Evolutionary conservation across 2,888 invertebrate genomes (phyloP).

Genomic region (Chirona hameri): DNA sequence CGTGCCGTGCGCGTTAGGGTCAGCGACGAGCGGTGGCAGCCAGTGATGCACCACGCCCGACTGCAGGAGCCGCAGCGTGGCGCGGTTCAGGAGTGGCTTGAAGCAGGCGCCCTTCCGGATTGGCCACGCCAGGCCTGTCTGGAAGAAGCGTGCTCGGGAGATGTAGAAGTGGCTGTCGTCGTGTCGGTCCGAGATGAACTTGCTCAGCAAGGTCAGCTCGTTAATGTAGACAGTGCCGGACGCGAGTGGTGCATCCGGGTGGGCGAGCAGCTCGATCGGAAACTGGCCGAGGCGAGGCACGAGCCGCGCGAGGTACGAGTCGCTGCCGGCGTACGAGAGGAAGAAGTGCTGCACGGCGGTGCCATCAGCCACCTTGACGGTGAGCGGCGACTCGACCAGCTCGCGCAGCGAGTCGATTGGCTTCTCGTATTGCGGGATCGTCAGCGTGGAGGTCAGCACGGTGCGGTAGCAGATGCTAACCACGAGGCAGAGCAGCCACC

Average conservation of each 20-base stretch:
- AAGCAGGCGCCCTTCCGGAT: neutral
- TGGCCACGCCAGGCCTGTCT: slow-evolving; percentile 24
- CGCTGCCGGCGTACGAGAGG: neutral
- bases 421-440: neutral
- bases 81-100: neutral
- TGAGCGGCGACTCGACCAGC: neutral
- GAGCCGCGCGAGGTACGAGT: neutral
- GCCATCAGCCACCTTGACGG: neutral
- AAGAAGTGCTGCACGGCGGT: neutral
- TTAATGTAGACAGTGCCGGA: neutral
- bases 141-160: neutral
- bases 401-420: neutral
- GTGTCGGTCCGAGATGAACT: neutral
- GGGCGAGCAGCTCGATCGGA: neutral
- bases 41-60: neutral
- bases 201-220: neutral
- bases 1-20: neutral
- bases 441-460: neutral
- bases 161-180: neutral
- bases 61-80: neutral
- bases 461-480: slow-evolving; percentile 9
- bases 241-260: neutral
- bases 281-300: neutral
- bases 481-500: neutral
- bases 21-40: neutral